A percentile compares a stretch with the other conserved stretches of the same genome.
phyloP scores from a whole-genome alignment of 2,113 vertebrate genomes.

The Dipodomys spectabilis region DNA sequence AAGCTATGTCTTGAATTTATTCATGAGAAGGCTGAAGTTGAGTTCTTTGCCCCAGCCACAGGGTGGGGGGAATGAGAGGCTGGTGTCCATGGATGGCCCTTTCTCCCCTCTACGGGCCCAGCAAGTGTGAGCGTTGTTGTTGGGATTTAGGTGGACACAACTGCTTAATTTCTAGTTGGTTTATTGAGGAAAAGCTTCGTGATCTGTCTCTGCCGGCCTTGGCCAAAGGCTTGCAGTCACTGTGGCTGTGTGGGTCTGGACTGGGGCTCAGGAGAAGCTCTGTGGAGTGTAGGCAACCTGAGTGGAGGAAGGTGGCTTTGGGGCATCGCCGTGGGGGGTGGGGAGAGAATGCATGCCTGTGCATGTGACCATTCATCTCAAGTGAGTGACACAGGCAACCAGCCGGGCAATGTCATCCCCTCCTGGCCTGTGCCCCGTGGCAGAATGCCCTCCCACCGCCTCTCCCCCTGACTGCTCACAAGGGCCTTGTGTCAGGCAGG shows the following conservation, averaged over 20 bases:
- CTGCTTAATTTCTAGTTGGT: neutral
- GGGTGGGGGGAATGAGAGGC: neutral
- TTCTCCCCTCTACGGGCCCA: neutral
- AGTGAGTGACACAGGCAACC: no score
- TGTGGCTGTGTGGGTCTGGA: neutral
- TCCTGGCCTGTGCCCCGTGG: no score
- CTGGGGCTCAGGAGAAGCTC: neutral
- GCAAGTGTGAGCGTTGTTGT: neutral
- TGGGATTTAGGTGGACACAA: neutral
- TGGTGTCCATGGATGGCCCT: neutral
- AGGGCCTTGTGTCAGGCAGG: rapidly evolving
- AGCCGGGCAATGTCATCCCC: no score
- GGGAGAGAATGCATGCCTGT: no score
- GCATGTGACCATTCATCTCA: no score
- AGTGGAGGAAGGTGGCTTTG: no score
- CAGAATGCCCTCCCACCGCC: neutral
- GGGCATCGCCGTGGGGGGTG: no score
- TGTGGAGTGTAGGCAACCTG: no score
- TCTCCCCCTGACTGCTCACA: no score
- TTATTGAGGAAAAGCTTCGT: neutral
- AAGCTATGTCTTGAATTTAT: neutral
- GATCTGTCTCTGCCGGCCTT: neutral
- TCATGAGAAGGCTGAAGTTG: neutral
- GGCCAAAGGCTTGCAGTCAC: neutral
- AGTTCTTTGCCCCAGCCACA: neutral